phyloP scores from a whole-genome alignment of 2,888 invertebrate species.

The Oeneis ivallda region DNA sequence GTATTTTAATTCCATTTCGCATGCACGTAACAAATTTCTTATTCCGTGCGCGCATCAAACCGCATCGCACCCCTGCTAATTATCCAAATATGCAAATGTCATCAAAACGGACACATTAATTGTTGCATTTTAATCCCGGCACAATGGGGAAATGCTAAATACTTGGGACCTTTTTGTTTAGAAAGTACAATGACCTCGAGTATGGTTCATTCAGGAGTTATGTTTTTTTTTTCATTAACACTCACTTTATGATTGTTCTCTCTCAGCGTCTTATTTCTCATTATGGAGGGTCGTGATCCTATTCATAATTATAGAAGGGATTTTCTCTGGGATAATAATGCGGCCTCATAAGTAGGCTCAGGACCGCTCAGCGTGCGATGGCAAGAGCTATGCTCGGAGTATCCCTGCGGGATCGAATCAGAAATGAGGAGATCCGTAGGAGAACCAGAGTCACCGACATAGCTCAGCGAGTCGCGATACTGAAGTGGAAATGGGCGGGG shows the following conservation, averaged over 20 bases:
- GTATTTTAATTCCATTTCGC: conserved; percentile 2
- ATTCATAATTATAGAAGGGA: too few relatives aligned
- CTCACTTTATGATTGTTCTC: background rate
- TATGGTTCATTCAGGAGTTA: background rate
- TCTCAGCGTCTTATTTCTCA: background rate
- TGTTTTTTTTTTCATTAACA: background rate
- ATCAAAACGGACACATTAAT: conserved; percentile 52
- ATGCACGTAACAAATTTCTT: conserved; percentile 18
- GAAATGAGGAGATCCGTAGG: too few relatives aligned
- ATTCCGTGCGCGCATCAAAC: conserved; percentile 26
- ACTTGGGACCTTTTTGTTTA: conserved; percentile 28
- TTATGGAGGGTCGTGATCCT: too few relatives aligned
- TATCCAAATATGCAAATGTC: conserved; percentile 56
- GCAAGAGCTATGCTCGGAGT: too few relatives aligned
- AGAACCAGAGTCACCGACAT: too few relatives aligned
- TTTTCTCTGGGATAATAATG: too few relatives aligned
- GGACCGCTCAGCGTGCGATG: too few relatives aligned
- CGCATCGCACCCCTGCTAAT: conserved; percentile 48
- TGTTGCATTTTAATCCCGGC: conserved; percentile 55
- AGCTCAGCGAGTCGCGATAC: too few relatives aligned
- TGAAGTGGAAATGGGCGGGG: too few relatives aligned
- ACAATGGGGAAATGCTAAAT: conserved; percentile 44
- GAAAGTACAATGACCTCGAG: conserved; percentile 5
- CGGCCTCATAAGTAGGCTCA: too few relatives aligned
- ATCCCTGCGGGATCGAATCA: too few relatives aligned